Evolutionary conservation across 2,888 invertebrate species (phyloP).

Genomic region (Pollenia griseotomentosa): DNA sequence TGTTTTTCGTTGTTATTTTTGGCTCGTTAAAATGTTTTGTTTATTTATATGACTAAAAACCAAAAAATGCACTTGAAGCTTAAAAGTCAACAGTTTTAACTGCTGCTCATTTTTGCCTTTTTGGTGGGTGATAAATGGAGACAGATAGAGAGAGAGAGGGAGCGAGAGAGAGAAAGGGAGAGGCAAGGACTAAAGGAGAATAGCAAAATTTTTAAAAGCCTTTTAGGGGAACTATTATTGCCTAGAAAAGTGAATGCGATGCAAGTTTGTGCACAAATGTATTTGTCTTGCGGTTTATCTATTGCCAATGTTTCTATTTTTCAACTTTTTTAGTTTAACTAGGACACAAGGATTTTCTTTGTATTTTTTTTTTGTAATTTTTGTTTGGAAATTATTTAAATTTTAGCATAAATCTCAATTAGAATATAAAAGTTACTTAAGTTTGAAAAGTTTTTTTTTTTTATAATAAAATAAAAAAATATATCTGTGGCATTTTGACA

Average conservation of each 20-base stretch:
- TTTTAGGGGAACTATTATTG: neutral
- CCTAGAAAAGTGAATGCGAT: neutral
- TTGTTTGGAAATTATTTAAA: slow-evolving; percentile 17
- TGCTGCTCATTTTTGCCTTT: slow-evolving; percentile 30
- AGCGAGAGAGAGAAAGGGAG: neutral
- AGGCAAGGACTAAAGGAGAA: neutral
- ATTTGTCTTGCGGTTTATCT: slow-evolving; percentile 42
- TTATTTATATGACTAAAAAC: slow-evolving; percentile 59
- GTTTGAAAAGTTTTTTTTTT: neutral
- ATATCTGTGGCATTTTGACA: no score
- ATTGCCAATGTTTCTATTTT: slow-evolving; percentile 6
- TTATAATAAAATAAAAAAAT: no score
- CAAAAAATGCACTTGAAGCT: slow-evolving; percentile 57
- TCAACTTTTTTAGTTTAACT: slow-evolving; percentile 18
- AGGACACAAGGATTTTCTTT: slow-evolving; percentile 37
- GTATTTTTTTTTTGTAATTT: neutral
- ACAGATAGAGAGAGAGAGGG: neutral
- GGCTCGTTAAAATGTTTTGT: slow-evolving; percentile 44
- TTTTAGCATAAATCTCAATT: slow-evolving; percentile 53
- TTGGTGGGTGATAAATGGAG: neutral
- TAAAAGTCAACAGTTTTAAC: slow-evolving; percentile 62
- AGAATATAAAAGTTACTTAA: neutral
- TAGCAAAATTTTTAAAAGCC: neutral
- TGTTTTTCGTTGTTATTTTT: slow-evolving; percentile 15
- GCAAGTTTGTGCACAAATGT: slow-evolving; percentile 1